Evolutionary conservation across 2,113 vertebrate species (phyloP), one percentile per base, ranked within the genome.

Genomic region (Melanostigma gelatinosum): DNA sequence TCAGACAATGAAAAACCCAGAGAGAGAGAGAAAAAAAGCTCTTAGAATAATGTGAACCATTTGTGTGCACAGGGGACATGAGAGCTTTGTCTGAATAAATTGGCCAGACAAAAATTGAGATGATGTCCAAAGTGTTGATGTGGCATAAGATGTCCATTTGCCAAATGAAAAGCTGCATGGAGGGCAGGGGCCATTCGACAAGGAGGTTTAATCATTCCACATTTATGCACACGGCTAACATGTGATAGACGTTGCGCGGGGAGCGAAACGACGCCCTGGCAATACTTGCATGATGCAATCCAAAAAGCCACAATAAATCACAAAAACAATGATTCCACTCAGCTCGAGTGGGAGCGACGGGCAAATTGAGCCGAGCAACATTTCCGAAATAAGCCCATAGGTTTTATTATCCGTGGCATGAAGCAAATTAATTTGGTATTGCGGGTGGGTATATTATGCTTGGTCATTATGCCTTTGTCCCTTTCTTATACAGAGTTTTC

Each of bases 31-130:
- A 58, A 64, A 78, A 63, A 79, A 76, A 79, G 36, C 85, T 70
- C 80, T 85, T 72, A 55, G 80, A 87, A 89, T 93, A 93, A 94
- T 94, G 91, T 87, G 85, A 93, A 94, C 91, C 91, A 92, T 91
- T 93, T 90, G 89, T 87, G 85, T 69, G 80, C 85, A 84, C 52
- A 77, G 42, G 83, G 75, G 85, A 87, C 87, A 87, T 40, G 73
- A 88, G 82, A 80, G 89, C 79, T 86, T 82, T 86, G 88, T 86
- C 85, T 84, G 83, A 80, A 89, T 89, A 88, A 92, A 92, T 79
- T 83, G 85, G 58, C 85, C 85, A 64, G 88, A 82, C 54, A 76
- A 73, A 90, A 86, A 73, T 55, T 24, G 52, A 88, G 75, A 83
- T 66, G 60, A 79, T 76, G 89, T 86, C 90, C 82, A 82, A 77